Conservation (phyloP, 2,888 invertebrate genomes). For the Cheilosia soror region DNA sequence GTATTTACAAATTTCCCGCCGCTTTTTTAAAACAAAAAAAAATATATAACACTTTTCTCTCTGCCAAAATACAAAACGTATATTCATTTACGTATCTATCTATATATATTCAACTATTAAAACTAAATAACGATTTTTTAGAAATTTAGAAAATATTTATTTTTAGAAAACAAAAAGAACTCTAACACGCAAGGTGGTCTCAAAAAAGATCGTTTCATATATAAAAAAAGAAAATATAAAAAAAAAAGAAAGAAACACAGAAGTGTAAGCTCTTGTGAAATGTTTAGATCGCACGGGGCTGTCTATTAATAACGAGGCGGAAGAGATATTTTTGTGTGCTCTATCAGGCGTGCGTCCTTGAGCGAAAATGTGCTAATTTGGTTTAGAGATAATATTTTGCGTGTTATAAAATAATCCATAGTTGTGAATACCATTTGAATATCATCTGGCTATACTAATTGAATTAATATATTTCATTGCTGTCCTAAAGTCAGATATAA, state of each 20-base stretch:
- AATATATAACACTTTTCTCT: background rate
- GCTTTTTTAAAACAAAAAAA: background rate
- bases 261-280: constrained; percentile 42
- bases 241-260: background rate
- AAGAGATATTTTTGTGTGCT: constrained; percentile 46
- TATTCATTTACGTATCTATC: background rate
- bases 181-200: constrained; percentile 65
- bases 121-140: constrained; percentile 8
- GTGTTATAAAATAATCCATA: constrained; percentile 23
- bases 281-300: constrained; percentile 50
- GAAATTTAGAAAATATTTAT: background rate
- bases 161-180: constrained; percentile 48
- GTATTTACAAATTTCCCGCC: background rate
- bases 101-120: background rate
- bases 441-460: background rate
- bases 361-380: constrained; percentile 48
- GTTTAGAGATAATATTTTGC: constrained; percentile 32
- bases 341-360: constrained; percentile 57
- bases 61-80: background rate
- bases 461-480: background rate
- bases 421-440: background rate
- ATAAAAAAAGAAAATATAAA: background rate
- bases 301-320: constrained; percentile 54
- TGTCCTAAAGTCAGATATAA: background rate
- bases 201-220: constrained; percentile 53